phyloP scores from a whole-genome alignment of 2,797 vertebrate genomes.

The Glyptemys insculpta region DNA sequence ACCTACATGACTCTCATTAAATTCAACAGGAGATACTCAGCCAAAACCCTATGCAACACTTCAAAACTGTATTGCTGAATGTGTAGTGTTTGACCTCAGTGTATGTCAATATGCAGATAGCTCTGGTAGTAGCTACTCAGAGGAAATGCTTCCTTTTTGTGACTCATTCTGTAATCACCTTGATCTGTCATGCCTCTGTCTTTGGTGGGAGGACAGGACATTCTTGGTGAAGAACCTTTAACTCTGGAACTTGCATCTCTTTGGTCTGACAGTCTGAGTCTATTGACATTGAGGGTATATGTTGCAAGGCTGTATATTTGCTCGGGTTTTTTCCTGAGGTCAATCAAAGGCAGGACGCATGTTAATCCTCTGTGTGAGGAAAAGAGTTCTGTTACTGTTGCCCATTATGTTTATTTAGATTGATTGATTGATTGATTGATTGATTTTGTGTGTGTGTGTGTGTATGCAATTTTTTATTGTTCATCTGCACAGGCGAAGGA shows the following conservation, averaged over 20 bases:
- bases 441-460: background rate
- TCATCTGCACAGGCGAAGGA: background rate
- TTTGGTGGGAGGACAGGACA: background rate
- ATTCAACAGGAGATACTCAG: constrained; percentile 29
- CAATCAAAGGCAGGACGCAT: background rate
- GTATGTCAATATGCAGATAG: background rate
- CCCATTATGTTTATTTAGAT: background rate
- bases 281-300: background rate
- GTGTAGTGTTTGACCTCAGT: constrained; percentile 24
- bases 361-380: background rate
- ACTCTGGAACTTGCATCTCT: background rate
- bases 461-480: background rate
- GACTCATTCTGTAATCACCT: constrained; percentile 20
- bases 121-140: constrained; percentile 28
- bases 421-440: background rate
- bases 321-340: background rate
- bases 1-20: constrained; percentile 3
- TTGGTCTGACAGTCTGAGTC: background rate
- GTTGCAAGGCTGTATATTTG: background rate
- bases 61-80: constrained; percentile 24
- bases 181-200: constrained; percentile 16
- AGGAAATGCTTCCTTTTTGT: constrained; percentile 6
- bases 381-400: background rate
- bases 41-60: constrained; percentile 13
- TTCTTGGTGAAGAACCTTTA: constrained; percentile 9